Percentiles rank a stretch among this genome's conserved stretches.
Evolutionary conservation across 1,140 invertebrate genomes (phyloP).

Genomic region (Samia ricini): DNA sequence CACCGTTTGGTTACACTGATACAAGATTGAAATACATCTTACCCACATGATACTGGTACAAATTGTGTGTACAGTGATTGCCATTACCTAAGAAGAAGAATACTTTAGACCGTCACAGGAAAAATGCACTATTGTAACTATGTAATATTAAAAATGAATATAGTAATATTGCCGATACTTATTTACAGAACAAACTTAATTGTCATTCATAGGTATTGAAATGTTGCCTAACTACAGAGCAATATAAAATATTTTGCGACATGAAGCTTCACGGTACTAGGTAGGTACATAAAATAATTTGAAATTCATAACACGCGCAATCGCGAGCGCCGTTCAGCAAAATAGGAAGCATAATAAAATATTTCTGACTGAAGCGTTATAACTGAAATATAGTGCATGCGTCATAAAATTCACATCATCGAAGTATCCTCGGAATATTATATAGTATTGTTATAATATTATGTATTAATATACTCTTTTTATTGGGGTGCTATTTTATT

Average conservation of each 20-base stretch:
- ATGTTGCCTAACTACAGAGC: slow-evolving; percentile 21
- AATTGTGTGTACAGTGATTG: no score
- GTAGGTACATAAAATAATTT: slow-evolving; percentile 49
- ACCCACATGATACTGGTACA: no score
- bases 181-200: slow-evolving; percentile 6
- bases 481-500: slow-evolving; percentile 12
- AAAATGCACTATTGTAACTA: no score
- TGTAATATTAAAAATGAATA: neutral
- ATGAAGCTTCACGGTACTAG: slow-evolving; percentile 27
- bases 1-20: no score
- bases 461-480: slow-evolving; percentile 19
- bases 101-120: no score
- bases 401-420: slow-evolving; percentile 42
- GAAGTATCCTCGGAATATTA: slow-evolving; percentile 17
- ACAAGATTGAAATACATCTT: no score
- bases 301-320: slow-evolving; percentile 59
- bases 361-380: slow-evolving; percentile 64
- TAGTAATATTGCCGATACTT: neutral
- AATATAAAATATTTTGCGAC: slow-evolving; percentile 30
- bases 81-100: no score
- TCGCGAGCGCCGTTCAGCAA: slow-evolving; percentile 56
- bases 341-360: slow-evolving; percentile 71
- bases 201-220: slow-evolving; percentile 20
- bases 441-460: slow-evolving; percentile 23
- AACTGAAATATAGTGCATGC: slow-evolving; percentile 64